Percentiles rank a stretch among this genome's conserved stretches.
These are phyloP conservation scores for Mythimna albipuncta DNA, from an alignment of 2,888 invertebrate genomes.

Conservation along the genomic window DNA sequence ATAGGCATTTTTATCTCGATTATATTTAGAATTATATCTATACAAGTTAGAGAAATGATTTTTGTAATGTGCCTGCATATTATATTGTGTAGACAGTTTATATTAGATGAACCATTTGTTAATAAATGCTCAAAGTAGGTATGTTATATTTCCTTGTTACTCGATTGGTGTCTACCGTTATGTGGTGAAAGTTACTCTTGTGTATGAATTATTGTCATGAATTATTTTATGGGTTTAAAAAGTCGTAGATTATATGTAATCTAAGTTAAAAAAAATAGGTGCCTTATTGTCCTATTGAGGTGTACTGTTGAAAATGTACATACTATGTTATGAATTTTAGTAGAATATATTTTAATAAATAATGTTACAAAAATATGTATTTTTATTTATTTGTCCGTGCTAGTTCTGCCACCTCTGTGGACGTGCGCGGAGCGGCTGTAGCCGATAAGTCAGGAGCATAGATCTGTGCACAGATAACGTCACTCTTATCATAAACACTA, in stretches of 20 bases:
- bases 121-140: slow-evolving; percentile 83
- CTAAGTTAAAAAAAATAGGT: slow-evolving; percentile 76
- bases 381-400: slow-evolving; percentile 53
- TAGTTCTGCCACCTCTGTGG: slow-evolving; percentile 4
- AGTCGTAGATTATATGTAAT: slow-evolving; percentile 65
- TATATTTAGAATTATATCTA: slow-evolving; percentile 61
- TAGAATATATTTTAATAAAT: slow-evolving; percentile 89
- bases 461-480: slow-evolving; percentile 48
- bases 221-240: slow-evolving; percentile 74
- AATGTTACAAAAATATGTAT: slow-evolving; percentile 80
- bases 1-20: slow-evolving; percentile 68
- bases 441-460: slow-evolving; percentile 15
- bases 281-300: slow-evolving; percentile 86
- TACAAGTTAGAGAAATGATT: slow-evolving; percentile 50
- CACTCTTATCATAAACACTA: slow-evolving; percentile 24
- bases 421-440: slow-evolving; percentile 4
- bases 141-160: slow-evolving; percentile 76
- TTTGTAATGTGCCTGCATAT: slow-evolving; percentile 50
- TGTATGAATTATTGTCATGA: slow-evolving; percentile 69
- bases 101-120: slow-evolving; percentile 54
- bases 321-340: slow-evolving; percentile 88
- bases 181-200: slow-evolving; percentile 82
- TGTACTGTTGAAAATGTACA: slow-evolving; percentile 89
- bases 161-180: slow-evolving; percentile 74
- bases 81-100: slow-evolving; percentile 47